phyloP scores from a whole-genome alignment of 2,797 vertebrate genomes.

The Potorous gilbertii region DNA sequence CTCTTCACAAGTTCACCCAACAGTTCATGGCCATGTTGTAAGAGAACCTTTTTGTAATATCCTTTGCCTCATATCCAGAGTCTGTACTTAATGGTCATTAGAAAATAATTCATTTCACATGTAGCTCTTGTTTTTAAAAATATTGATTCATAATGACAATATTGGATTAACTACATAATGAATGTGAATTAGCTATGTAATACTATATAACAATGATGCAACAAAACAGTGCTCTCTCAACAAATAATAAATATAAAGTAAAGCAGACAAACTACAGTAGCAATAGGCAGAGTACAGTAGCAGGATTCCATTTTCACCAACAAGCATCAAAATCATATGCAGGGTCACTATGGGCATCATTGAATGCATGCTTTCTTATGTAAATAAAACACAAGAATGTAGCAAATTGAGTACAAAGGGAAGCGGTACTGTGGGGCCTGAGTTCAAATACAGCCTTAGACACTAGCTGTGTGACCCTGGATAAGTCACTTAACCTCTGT shows the following conservation, averaged over 20 bases:
- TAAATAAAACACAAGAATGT: background rate
- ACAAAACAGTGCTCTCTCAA: background rate
- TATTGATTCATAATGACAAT: background rate
- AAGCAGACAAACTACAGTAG: background rate
- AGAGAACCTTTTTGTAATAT: background rate
- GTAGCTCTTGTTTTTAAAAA: background rate
- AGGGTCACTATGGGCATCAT: background rate
- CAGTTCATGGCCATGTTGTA: background rate
- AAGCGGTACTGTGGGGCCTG: too few relatives aligned
- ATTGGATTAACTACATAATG: background rate
- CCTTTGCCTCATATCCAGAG: background rate
- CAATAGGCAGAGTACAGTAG: background rate
- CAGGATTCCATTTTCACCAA: background rate
- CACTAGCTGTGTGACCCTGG: background rate
- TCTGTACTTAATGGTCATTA: background rate
- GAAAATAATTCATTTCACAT: background rate
- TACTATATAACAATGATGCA: background rate
- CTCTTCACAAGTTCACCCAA: background rate
- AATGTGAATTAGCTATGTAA: background rate
- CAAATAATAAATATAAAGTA: background rate
- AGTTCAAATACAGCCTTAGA: background rate
- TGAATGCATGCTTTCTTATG: background rate
- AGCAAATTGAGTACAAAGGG: background rate
- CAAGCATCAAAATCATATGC: background rate
- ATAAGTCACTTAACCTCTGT: too few relatives aligned